These are phyloP conservation scores for Archaeoteleia sp. DNA, from an alignment of 2,888 invertebrate genomes.

Conservation along the genomic window DNA sequence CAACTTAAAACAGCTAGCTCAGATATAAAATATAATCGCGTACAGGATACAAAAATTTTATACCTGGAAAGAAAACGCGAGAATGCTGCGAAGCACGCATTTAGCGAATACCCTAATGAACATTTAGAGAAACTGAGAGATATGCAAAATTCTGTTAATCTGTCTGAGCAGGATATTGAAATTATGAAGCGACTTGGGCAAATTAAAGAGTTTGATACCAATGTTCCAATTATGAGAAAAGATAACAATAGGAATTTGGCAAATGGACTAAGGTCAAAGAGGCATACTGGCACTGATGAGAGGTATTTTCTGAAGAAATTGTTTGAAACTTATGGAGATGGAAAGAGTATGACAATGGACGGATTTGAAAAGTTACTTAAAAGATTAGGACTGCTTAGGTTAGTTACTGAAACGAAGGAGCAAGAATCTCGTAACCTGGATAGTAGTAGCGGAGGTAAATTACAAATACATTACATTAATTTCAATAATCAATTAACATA, in stretches of 20 bases:
- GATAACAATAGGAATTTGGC: conserved; percentile 31
- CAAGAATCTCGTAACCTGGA: conserved; percentile 48
- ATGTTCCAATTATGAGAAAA: conserved; percentile 2
- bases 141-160: conserved; percentile 1
- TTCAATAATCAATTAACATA: no score
- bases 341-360: conserved; percentile 80
- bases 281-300: conserved; percentile 74
- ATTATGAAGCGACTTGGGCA: conserved; percentile 63
- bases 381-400: conserved; percentile 77
- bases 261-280: conserved; percentile 54
- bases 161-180: conserved; percentile 42
- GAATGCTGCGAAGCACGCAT: no score
- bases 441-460: conserved; percentile 56
- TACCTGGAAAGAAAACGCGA: no score
- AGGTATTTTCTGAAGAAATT: conserved; percentile 81
- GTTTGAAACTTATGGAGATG: conserved; percentile 82
- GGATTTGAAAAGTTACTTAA: conserved; percentile 83
- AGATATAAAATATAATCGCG: conserved; percentile 57
- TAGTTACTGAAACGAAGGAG: conserved; percentile 75
- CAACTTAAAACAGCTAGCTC: conserved; percentile 41
- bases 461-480: no score
- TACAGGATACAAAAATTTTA: no score
- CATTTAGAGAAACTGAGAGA: no score
- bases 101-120: no score
- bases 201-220: not conserved